A percentile compares a stretch with the other conserved stretches of the same genome.
These are phyloP conservation scores for Moxostoma hubbsi DNA, from an alignment of 2,797 vertebrate genomes.

Conservation along the genomic window DNA sequence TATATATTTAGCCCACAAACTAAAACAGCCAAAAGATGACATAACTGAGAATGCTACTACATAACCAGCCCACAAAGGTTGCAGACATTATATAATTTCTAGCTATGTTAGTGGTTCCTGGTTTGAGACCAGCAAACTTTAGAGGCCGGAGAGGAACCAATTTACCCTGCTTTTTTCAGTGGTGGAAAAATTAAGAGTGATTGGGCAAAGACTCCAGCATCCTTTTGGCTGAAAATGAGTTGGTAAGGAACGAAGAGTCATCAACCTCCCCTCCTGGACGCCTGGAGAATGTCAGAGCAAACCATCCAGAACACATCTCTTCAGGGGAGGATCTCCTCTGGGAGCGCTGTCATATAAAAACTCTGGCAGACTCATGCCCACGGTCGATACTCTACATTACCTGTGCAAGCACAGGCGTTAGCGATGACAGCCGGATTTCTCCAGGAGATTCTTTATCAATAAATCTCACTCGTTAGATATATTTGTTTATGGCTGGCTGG, in stretches of 20 bases:
- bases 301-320: slow-evolving; percentile 45
- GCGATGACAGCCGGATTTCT: slow-evolving; percentile 17
- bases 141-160: no score
- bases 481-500: slow-evolving; percentile 36
- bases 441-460: slow-evolving; percentile 29
- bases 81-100: no score
- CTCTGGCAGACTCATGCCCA: slow-evolving; percentile 5
- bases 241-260: slow-evolving; percentile 15
- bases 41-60: no score
- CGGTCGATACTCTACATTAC: slow-evolving; percentile 48
- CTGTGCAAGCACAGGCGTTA: slow-evolving; percentile 24
- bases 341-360: slow-evolving; percentile 26
- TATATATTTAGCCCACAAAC: no score
- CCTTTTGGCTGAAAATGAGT: no score
- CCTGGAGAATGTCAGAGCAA: slow-evolving; percentile 22
- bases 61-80: no score
- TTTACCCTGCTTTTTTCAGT: no score
- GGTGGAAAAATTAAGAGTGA: no score
- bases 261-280: neutral
- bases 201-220: no score
- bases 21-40: no score
- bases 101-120: no score
- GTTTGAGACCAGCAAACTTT: no score
- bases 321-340: slow-evolving; percentile 23
- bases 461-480: slow-evolving; percentile 41